A percentile compares a stretch with the other conserved stretches of the same genome.
phyloP scores from a whole-genome alignment of 1,140 invertebrate genomes.

The Conus ventricosus region DNA sequence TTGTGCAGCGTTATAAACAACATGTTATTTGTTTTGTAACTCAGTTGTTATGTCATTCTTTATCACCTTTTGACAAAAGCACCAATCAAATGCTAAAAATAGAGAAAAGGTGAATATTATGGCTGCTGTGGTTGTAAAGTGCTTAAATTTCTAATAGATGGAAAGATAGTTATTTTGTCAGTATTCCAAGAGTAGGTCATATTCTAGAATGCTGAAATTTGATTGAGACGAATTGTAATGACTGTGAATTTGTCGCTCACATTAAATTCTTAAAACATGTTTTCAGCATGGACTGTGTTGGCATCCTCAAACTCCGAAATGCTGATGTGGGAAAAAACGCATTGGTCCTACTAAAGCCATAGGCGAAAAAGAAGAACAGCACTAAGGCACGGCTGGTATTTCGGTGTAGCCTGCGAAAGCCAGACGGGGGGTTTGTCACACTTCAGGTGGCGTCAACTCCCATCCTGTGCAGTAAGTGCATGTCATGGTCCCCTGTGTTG shows the following conservation, averaged over 20 bases:
- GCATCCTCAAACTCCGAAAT: slow-evolving; percentile 92
- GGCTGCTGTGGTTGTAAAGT: not conserved
- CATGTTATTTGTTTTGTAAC: too few relatives aligned
- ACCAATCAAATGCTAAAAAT: too few relatives aligned
- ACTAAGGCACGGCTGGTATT: slow-evolving; percentile 96
- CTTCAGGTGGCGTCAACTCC: slow-evolving; percentile 94
- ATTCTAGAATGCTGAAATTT: not conserved
- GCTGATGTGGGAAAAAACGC: slow-evolving; percentile 96
- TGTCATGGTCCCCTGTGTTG: not conserved
- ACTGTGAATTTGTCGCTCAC: not conserved
- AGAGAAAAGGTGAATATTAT: not conserved
- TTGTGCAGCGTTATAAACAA: too few relatives aligned
- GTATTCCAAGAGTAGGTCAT: too few relatives aligned
- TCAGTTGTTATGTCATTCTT: too few relatives aligned
- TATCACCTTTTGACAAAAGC: too few relatives aligned
- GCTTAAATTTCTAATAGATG: not conserved
- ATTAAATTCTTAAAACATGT: slow-evolving; percentile 15
- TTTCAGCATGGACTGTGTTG: slow-evolving; percentile 80
- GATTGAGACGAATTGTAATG: not conserved
- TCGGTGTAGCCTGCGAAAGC: slow-evolving; percentile 83
- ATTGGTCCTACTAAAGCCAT: slow-evolving; percentile 79
- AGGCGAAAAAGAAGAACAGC: slow-evolving; percentile 88
- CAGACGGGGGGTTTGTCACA: slow-evolving; percentile 86
- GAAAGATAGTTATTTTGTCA: too few relatives aligned
- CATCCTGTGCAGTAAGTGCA: slow-evolving; percentile 94